phyloP scores from a whole-genome alignment of 2,888 invertebrate genomes.

The Eupelmus urozonus region DNA sequence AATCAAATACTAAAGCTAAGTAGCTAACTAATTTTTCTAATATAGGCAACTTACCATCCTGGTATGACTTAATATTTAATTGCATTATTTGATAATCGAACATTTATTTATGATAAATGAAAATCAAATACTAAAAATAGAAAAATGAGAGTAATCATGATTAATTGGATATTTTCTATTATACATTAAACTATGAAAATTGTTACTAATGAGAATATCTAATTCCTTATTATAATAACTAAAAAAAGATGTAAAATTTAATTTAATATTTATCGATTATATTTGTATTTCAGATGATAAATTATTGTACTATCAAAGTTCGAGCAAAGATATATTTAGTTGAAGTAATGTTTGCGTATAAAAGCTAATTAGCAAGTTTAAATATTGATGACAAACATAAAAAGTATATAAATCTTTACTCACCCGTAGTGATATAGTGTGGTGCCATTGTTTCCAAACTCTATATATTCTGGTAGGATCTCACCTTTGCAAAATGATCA shows the following conservation, averaged over 20 bases:
- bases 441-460: slow-evolving; percentile 53
- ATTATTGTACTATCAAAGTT: neutral
- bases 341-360: neutral
- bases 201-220: neutral
- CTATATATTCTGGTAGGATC: slow-evolving; percentile 30
- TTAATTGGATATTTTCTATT: slow-evolving; percentile 33
- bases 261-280: too few species aligned
- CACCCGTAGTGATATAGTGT: slow-evolving; percentile 47
- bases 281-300: too few species aligned
- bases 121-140: slow-evolving; percentile 49
- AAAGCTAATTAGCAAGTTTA: too few species aligned
- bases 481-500: slow-evolving; percentile 54
- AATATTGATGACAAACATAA: neutral
- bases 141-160: slow-evolving; percentile 42
- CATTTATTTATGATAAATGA: slow-evolving; percentile 37
- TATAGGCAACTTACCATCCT: slow-evolving; percentile 48
- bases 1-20: slow-evolving; percentile 1
- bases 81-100: slow-evolving; percentile 32
- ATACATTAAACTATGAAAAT: neutral
- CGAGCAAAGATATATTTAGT: neutral
- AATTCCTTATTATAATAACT: too few species aligned
- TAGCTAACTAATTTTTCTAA: slow-evolving; percentile 13
- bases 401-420: slow-evolving; percentile 39
- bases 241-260: too few species aligned
- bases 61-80: slow-evolving; percentile 27